A percentile compares a stretch with the other conserved stretches of the same genome.
Evolutionary conservation across 2,113 vertebrate genomes (phyloP).

Genomic region (Indicator indicator): DNA sequence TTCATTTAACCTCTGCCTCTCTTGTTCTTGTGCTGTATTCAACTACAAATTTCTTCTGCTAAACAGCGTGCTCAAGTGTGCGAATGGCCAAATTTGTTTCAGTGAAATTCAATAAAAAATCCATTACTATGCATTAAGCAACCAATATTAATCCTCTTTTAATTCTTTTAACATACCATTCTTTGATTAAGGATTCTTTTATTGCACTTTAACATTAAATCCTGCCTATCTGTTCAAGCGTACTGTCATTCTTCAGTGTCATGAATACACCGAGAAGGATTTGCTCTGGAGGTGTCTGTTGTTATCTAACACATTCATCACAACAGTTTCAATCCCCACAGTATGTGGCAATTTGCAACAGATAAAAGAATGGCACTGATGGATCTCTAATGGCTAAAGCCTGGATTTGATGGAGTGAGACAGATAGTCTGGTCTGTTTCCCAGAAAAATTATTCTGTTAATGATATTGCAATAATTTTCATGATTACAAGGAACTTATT

Average conservation of each 20-base stretch:
- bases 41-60: background rate
- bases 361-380: background rate
- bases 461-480: slow-evolving; percentile 7
- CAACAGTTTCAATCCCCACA: background rate
- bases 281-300: background rate
- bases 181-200: background rate
- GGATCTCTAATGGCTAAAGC: background rate
- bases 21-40: background rate
- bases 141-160: background rate
- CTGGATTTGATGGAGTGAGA: background rate
- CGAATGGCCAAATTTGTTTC: background rate
- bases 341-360: background rate
- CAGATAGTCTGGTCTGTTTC: background rate
- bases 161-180: background rate
- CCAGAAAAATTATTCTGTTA: slow-evolving; percentile 19
- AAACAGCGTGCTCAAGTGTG: background rate
- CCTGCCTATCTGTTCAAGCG: background rate
- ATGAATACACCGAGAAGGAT: background rate
- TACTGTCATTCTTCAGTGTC: background rate
- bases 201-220: background rate
- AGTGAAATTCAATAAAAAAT: background rate
- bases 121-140: background rate
- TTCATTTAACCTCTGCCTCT: background rate
- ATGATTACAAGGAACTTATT: background rate
- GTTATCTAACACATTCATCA: background rate